These are phyloP conservation scores for Eilema griseolum DNA, from an alignment of 2,888 invertebrate genomes.

Conservation along the genomic window DNA sequence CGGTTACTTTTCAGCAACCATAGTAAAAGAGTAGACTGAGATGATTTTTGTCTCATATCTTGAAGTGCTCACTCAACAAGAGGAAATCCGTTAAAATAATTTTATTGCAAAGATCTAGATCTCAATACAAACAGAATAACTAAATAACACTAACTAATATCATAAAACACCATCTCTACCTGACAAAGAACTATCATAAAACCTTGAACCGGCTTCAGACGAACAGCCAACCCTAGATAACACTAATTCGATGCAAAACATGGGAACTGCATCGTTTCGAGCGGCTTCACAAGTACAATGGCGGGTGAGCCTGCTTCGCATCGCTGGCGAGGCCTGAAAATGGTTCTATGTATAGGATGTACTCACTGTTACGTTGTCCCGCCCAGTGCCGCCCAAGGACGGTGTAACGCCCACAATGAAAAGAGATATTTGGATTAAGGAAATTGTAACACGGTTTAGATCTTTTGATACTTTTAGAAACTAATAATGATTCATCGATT, in stretches of 20 bases:
- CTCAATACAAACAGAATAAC: not conserved
- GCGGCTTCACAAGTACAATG: slow-evolving; percentile 81
- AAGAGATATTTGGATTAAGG: slow-evolving; percentile 24
- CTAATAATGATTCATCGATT: not conserved
- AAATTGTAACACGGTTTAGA: slow-evolving; percentile 13
- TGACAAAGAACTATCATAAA: slow-evolving; percentile 28
- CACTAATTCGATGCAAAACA: slow-evolving; percentile 74
- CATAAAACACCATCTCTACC: not conserved
- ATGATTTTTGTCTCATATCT: not conserved
- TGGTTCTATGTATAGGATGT: slow-evolving; percentile 45
- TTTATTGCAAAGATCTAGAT: not conserved
- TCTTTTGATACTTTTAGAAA: not conserved
- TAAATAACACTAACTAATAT: not conserved
- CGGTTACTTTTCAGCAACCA: not conserved
- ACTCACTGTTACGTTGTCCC: slow-evolving; percentile 46
- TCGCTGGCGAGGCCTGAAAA: slow-evolving; percentile 70
- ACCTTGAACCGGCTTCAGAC: slow-evolving; percentile 42
- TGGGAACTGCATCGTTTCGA: slow-evolving; percentile 78
- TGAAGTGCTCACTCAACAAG: not conserved
- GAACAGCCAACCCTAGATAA: slow-evolving; percentile 51
- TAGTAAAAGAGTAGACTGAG: not conserved
- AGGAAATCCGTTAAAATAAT: not conserved
- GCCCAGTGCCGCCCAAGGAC: slow-evolving; percentile 55
- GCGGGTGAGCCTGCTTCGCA: slow-evolving; percentile 80
- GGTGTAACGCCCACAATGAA: slow-evolving; percentile 36